These are phyloP conservation scores for Brenthis hecate DNA, from an alignment of 2,888 invertebrate species.

Conservation along the genomic window DNA sequence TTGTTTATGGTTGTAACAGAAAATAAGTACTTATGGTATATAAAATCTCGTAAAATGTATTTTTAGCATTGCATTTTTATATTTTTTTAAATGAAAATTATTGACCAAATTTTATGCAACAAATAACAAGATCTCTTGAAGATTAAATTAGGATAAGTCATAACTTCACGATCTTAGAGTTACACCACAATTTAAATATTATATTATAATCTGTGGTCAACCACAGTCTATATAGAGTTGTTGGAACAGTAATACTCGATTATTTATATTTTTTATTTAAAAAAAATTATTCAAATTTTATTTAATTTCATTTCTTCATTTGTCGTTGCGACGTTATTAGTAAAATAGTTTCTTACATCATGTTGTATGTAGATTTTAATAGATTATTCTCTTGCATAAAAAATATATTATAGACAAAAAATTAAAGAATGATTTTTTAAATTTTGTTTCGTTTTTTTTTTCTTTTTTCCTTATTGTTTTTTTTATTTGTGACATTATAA, in stretches of 20 bases:
- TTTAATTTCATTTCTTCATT: slow-evolving; percentile 64
- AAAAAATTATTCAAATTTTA: slow-evolving; percentile 65
- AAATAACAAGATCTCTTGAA: slow-evolving; percentile 66
- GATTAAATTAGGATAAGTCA: slow-evolving; percentile 52
- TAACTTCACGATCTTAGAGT: slow-evolving; percentile 53
- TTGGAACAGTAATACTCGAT: slow-evolving; percentile 81
- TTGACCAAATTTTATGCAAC: slow-evolving; percentile 32
- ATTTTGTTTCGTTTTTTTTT: slow-evolving; percentile 55
- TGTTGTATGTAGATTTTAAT: slow-evolving; percentile 74
- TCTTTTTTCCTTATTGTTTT: slow-evolving; percentile 47
- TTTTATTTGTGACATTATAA: slow-evolving; percentile 39
- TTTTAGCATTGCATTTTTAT: slow-evolving; percentile 16
- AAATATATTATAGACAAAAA: slow-evolving; percentile 74
- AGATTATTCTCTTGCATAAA: slow-evolving; percentile 70
- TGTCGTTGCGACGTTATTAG: slow-evolving; percentile 68
- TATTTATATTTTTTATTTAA: slow-evolving; percentile 74
- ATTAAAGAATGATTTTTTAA: slow-evolving; percentile 77
- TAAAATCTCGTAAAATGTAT: slow-evolving; percentile 8
- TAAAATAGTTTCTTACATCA: slow-evolving; percentile 63
- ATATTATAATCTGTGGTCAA: slow-evolving; percentile 73
- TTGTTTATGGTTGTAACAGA: slow-evolving; percentile 10
- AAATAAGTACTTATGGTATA: slow-evolving; percentile 19
- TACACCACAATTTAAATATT: slow-evolving; percentile 57
- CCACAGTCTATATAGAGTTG: slow-evolving; percentile 71
- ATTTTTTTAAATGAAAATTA: slow-evolving; percentile 15